Percentiles rank a stretch among this genome's conserved stretches.
Evolutionary conservation across 2,113 vertebrate genomes (phyloP).

Genomic region (Procavia capensis): DNA sequence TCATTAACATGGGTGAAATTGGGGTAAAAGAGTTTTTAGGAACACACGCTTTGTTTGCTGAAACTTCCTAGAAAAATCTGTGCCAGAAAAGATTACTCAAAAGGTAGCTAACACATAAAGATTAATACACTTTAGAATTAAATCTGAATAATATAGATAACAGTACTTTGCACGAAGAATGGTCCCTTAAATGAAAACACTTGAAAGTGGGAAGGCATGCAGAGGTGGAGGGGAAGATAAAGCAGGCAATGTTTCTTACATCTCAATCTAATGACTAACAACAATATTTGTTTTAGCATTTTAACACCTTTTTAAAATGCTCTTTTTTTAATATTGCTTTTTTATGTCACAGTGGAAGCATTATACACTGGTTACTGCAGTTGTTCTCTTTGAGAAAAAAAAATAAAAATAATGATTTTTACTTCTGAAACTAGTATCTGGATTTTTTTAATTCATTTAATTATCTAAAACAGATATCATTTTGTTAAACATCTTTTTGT

Average conservation of each 20-base stretch:
- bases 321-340: background rate
- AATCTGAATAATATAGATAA: background rate
- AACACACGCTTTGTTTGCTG: background rate
- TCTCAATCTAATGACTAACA: background rate
- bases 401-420: background rate
- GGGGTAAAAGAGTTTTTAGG: background rate
- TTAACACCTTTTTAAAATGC: background rate
- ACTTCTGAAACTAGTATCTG: background rate
- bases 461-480: background rate
- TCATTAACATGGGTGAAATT: background rate
- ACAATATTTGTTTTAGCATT: background rate
- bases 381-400: background rate
- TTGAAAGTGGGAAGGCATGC: background rate
- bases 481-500: background rate
- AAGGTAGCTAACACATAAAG: background rate
- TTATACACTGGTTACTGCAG: background rate
- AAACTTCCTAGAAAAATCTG: background rate
- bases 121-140: too few relatives aligned
- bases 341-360: background rate
- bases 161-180: background rate
- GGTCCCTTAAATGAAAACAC: background rate
- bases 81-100: background rate
- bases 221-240: background rate
- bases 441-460: background rate
- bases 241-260: background rate